Conservation (phyloP, 2,113 vertebrate species). For the Saguinus midas region DNA sequence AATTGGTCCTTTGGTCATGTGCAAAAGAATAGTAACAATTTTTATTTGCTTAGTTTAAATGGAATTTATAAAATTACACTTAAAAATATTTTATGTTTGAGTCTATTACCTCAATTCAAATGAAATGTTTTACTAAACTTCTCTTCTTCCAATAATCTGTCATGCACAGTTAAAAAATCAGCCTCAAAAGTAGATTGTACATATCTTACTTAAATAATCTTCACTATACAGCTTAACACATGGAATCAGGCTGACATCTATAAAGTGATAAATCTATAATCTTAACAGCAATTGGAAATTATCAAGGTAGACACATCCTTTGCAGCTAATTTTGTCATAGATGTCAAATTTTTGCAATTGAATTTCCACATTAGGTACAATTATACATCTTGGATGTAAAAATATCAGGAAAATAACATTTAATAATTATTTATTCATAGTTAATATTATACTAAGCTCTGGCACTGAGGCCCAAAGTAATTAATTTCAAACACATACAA, state of each 20-base stretch:
- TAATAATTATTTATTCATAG: slow-evolving; percentile 15
- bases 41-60: neutral
- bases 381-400: slow-evolving; percentile 14
- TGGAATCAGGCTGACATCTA: neutral
- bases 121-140: neutral
- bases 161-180: neutral
- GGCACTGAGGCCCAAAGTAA: neutral
- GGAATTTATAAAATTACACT: neutral
- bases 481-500: slow-evolving; percentile 23
- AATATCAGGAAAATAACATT: slow-evolving; percentile 56
- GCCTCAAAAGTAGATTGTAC: neutral
- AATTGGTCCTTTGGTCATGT: neutral
- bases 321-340: neutral
- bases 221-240: neutral
- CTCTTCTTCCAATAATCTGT: neutral
- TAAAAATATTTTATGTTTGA: neutral
- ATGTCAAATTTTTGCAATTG: slow-evolving; percentile 13
- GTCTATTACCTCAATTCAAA: neutral
- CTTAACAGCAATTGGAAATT: neutral
- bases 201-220: neutral
- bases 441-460: slow-evolving; percentile 31
- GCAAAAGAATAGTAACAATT: neutral
- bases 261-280: neutral
- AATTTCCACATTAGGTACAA: slow-evolving; percentile 40
- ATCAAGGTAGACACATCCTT: neutral